Conservation (phyloP, 2,797 vertebrate species). For the Alcedo atthis region DNA sequence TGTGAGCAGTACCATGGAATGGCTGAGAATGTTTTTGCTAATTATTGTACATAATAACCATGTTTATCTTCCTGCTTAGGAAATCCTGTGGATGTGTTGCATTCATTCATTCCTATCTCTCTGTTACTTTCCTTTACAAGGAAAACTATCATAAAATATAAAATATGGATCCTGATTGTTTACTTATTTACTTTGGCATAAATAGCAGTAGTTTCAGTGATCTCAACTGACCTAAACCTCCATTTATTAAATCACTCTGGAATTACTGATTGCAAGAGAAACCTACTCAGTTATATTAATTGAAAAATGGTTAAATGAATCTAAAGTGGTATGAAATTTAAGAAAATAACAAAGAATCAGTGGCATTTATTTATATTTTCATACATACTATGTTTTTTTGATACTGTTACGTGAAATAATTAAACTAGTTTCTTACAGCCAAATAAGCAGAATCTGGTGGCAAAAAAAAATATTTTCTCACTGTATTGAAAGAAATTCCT, state of each 20-base stretch:
- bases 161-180: no score
- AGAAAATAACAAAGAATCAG: not conserved
- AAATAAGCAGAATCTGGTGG: not conserved
- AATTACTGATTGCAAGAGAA: not conserved
- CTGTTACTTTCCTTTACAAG: no score
- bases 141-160: no score
- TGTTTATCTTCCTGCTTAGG: no score
- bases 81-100: no score
- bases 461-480: not conserved
- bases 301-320: constrained; percentile 1
- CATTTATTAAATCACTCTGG: no score
- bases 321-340: not conserved
- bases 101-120: no score
- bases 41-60: no score
- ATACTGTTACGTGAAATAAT: not conserved
- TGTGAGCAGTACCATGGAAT: not conserved
- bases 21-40: no score
- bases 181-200: no score
- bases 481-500: not conserved
- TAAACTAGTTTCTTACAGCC: not conserved
- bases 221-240: no score
- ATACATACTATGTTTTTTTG: not conserved
- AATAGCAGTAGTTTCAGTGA: no score
- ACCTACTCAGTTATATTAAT: not conserved
- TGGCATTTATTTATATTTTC: not conserved